Base-by-base conservation (phyloP, 2,113 vertebrate species). In the Odontophorus gujanensis region DNA sequence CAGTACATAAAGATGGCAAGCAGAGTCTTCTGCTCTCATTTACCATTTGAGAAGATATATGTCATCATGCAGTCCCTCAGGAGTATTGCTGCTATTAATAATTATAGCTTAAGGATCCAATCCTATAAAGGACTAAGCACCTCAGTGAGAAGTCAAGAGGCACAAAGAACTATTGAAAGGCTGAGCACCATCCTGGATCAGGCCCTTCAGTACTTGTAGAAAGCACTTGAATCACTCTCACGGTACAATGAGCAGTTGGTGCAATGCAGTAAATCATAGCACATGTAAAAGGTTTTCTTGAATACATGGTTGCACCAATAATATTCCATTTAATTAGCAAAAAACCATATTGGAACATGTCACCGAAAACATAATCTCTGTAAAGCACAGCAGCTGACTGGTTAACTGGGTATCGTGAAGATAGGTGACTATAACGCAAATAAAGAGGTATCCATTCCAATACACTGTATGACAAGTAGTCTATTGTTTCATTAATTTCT, bases 401-500 rank as follows among this genome's bases (percentile, higher is more conserved):
- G 79, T 95, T 95, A 96, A 79, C 95, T 69, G 81, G 67, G 59
- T 90, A 77, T 94, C 81, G 88, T 68, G 86, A 95, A 85, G 85
- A 90, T 72, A n/a, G 58, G 85, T 93, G 63, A 95, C 82, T 95
- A 74, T 57, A 95, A 94, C 57, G 80, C 76, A 96, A 88, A 95
- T 92, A 91, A 8, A 92, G 82, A 81, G 21, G 28, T 87, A 95
- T 95, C 96, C 57, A 58, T 96, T 92, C 80, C 93, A 36, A 92
- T 93, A 91, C 73, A 79, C 75, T 83, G 47, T 69, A 61, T 94
- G 92, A 96, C 91, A 96, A 90, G 82, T 81, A 94, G 86, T 61
- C 97, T 61, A 96, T 95, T 97, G 85, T 97, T 96, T 97, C 94
- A 96, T 94, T 97, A 96, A 97, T 97, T 97, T 98, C 95, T 97